These are phyloP conservation scores for Parasteatoda lunata DNA, from an alignment of 2,888 invertebrate genomes.

Conservation along the genomic window DNA sequence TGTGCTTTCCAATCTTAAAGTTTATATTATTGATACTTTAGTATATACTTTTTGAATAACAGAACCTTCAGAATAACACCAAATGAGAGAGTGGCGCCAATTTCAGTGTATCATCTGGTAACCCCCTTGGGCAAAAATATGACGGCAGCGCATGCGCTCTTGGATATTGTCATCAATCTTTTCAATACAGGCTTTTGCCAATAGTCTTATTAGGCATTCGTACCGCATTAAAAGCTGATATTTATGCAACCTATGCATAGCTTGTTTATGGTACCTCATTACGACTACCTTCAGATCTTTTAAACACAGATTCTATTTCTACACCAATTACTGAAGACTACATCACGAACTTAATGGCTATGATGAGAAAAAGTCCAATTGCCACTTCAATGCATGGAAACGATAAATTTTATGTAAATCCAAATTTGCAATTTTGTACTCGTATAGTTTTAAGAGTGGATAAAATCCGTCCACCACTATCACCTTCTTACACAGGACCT, in stretches of 20 bases:
- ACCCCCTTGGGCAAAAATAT: too few species aligned
- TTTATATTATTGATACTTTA: too few species aligned
- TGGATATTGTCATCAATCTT: not conserved
- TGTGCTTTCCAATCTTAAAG: too few species aligned
- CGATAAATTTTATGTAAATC: not conserved
- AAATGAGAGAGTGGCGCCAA: too few species aligned
- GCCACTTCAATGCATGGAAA: not conserved
- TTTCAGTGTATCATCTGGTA: too few species aligned
- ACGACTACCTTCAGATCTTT: constrained; percentile 15
- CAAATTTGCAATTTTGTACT: not conserved
- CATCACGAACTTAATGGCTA: not conserved
- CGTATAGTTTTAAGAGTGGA: too few species aligned
- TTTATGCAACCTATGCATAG: not conserved
- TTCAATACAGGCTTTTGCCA: not conserved
- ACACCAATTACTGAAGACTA: not conserved
- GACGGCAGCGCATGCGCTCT: too few species aligned
- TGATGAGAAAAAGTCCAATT: not conserved
- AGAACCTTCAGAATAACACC: too few species aligned
- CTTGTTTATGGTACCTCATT: not conserved
- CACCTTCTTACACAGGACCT: constrained; percentile 11
- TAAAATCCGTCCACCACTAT: not conserved
- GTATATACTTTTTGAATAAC: too few species aligned
- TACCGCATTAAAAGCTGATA: not conserved
- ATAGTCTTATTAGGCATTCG: not conserved
- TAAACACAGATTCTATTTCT: not conserved